phyloP scores from a whole-genome alignment of 2,113 vertebrate species.

The Sturnus vulgaris region DNA sequence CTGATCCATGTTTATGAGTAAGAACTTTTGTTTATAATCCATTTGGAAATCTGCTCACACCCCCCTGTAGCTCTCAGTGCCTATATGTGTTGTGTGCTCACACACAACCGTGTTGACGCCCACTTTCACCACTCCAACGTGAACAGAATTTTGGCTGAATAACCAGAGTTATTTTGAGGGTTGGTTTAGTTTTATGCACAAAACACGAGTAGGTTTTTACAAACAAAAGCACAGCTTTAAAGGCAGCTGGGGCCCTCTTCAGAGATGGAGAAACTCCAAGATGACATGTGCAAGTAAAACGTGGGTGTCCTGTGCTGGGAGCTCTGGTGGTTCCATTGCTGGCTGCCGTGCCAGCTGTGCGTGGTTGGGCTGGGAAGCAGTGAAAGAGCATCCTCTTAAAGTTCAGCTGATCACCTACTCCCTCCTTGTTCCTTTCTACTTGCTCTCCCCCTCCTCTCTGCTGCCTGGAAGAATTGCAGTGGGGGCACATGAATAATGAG shows the following conservation, averaged over 20 bases:
- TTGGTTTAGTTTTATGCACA: not conserved
- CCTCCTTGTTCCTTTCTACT: not conserved
- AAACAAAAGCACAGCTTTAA: slow-evolving; percentile 43
- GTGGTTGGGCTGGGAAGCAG: not conserved
- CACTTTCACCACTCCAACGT: not conserved
- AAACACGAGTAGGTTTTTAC: not conserved
- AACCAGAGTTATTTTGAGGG: slow-evolving; percentile 28
- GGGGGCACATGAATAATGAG: not conserved
- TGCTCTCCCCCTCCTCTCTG: not conserved
- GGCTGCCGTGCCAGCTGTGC: not conserved
- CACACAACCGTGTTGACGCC: not conserved
- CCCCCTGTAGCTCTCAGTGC: not conserved
- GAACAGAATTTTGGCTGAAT: not conserved
- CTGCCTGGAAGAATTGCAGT: not conserved
- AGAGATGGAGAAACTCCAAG: slow-evolving; percentile 20
- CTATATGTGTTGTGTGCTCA: fast-evolving
- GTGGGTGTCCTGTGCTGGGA: not conserved
- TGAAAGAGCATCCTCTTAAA: not conserved
- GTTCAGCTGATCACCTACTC: not conserved
- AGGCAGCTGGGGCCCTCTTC: slow-evolving; percentile 1
- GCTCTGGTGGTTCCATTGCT: not conserved
- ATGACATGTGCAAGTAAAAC: not conserved
- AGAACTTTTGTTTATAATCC: not conserved
- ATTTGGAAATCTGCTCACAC: not conserved
- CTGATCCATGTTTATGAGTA: not conserved